phyloP scores from a whole-genome alignment of 2,888 invertebrate species.

The Lycaena phlaeas region DNA sequence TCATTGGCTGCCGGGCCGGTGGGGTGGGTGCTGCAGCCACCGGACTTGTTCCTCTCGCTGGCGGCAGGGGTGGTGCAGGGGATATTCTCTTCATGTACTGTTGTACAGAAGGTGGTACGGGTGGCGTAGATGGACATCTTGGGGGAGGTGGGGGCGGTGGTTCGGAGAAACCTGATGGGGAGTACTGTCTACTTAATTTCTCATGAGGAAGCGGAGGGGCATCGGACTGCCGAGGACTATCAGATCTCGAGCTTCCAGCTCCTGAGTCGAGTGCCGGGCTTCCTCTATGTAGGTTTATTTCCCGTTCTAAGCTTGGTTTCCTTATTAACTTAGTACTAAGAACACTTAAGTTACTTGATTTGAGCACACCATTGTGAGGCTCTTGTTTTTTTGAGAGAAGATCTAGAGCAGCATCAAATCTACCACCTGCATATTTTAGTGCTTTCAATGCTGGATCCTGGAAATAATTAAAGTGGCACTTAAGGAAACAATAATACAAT shows the following conservation, averaged over 20 bases:
- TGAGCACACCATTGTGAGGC: constrained; percentile 66
- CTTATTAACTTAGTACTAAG: constrained; percentile 83
- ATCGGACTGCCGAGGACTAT: constrained; percentile 85
- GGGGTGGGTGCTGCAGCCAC: constrained; percentile 74
- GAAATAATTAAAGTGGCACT: constrained; percentile 25
- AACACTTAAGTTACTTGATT: constrained; percentile 71
- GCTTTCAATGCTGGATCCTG: constrained; percentile 81
- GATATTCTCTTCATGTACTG: constrained; percentile 76
- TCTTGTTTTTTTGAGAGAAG: constrained; percentile 77
- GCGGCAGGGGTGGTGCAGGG: constrained; percentile 75
- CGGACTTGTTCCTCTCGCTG: constrained; percentile 82
- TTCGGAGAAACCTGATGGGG: constrained; percentile 75
- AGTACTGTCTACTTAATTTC: constrained; percentile 79
- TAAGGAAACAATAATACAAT: too few species aligned
- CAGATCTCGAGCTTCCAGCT: constrained; percentile 90
- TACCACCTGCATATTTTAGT: constrained; percentile 79
- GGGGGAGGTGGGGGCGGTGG: constrained; percentile 85
- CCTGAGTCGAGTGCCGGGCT: constrained; percentile 92
- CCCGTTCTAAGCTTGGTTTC: constrained; percentile 91
- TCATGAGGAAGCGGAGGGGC: constrained; percentile 74
- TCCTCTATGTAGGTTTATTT: constrained; percentile 81
- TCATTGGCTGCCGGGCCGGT: constrained; percentile 81
- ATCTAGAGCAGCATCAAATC: constrained; percentile 80
- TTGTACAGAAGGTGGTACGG: constrained; percentile 76
- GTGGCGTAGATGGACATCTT: constrained; percentile 79